Conservation (phyloP, 2,113 vertebrate species). For the Cichladusa arquata region DNA sequence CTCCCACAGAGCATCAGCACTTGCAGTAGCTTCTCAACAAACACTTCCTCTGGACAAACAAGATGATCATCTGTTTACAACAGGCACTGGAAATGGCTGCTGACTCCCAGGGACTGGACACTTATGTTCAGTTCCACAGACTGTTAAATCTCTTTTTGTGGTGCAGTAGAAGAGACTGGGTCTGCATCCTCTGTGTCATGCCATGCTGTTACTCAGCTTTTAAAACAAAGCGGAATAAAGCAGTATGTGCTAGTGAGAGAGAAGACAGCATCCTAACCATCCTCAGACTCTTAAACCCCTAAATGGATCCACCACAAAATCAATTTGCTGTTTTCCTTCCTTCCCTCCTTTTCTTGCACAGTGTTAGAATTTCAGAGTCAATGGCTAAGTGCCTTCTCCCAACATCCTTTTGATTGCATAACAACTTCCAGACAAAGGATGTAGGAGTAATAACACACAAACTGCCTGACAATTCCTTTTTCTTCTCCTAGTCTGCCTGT, state of each 20-base stretch:
- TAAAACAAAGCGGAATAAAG: background rate
- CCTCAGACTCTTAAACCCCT: background rate
- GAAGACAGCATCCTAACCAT: background rate
- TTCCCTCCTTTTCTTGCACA: background rate
- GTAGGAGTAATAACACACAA: background rate
- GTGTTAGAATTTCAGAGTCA: background rate
- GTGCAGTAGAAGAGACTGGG: background rate
- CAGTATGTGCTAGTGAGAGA: background rate
- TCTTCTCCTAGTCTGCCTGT: background rate
- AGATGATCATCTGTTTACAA: background rate
- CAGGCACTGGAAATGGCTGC: rapidly evolving
- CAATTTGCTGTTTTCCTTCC: background rate
- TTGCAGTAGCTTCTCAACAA: background rate
- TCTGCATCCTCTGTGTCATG: background rate
- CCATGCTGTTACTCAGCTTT: background rate
- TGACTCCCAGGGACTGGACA: background rate
- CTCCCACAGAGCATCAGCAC: background rate
- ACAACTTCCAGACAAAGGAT: background rate
- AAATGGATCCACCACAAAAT: background rate
- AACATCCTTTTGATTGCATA: background rate
- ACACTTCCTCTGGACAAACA: background rate
- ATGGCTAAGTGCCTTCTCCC: background rate
- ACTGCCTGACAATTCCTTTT: background rate
- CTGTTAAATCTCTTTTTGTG: too few species aligned
- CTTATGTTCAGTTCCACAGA: background rate